A percentile compares a stretch with the other conserved stretches of the same genome.
Conservation (phyloP, 1,140 invertebrate genomes). For the Drosophila ohnishii region DNA sequence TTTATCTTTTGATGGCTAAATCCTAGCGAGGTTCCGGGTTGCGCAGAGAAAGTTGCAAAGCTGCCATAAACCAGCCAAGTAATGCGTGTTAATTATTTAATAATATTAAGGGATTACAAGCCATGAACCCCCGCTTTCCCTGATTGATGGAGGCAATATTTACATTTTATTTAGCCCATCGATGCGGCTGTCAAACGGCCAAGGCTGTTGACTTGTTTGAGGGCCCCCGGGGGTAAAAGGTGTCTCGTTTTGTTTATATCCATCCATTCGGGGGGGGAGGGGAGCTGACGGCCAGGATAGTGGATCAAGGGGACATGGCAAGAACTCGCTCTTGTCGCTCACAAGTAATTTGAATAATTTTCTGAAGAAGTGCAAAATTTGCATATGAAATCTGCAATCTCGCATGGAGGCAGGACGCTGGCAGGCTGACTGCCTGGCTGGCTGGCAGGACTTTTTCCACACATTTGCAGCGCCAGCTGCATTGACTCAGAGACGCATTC, state of each 20-base stretch:
- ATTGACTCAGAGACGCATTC: conserved; percentile 57
- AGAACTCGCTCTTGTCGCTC: conserved; percentile 44
- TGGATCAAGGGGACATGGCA: conserved; percentile 2
- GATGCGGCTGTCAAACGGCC: conserved; percentile 61
- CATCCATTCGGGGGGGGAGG: conserved; percentile 1
- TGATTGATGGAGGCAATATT: conserved; percentile 49
- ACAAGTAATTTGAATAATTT: conserved; percentile 80
- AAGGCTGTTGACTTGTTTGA: conserved; percentile 59
- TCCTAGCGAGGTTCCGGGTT: conserved; percentile 38
- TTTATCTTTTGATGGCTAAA: conserved; percentile 78
- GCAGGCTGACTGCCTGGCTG: conserved; percentile 18
- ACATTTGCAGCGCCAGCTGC: conserved; percentile 54
- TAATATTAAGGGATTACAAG: conserved; percentile 76
- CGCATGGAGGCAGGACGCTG: conserved; percentile 31
- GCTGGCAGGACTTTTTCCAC: conserved; percentile 51
- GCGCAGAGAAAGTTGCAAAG: conserved; percentile 33
- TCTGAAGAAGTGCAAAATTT: conserved; percentile 75
- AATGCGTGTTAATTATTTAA: conserved; percentile 78
- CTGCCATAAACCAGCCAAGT: conserved; percentile 63
- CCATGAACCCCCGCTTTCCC: conserved; percentile 42
- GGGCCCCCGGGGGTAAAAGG: conserved; percentile 20
- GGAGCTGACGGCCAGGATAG: neutral
- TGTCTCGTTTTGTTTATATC: conserved; percentile 55
- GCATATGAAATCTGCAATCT: conserved; percentile 78
- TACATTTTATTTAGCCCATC: conserved; percentile 26